Evolutionary conservation across 2,113 vertebrate genomes (phyloP).

Genomic region (Chaetorhynchus papuensis): DNA sequence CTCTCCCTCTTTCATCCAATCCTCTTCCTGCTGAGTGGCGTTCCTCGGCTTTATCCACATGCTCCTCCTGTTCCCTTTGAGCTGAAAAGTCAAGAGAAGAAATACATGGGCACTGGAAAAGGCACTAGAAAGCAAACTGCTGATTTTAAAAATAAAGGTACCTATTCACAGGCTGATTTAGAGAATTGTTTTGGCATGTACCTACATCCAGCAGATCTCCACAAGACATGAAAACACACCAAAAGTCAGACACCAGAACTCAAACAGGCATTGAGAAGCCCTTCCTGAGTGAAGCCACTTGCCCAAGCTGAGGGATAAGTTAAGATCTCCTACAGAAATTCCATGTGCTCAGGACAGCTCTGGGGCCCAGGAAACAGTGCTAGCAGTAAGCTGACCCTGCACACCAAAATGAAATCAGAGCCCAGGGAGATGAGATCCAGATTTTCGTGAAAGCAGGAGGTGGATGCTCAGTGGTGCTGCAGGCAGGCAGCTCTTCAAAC

Average conservation of each 20-base stretch:
- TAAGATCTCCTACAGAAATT: neutral
- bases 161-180: neutral
- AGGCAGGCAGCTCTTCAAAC: neutral
- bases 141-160: neutral
- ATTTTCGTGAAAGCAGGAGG: neutral
- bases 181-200: neutral
- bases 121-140: neutral
- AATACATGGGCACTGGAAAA: neutral
- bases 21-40: neutral
- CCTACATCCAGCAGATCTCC: neutral
- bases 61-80: neutral
- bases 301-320: neutral
- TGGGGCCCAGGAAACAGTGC: neutral
- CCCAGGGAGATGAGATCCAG: constrained; percentile 1
- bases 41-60: neutral
- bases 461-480: neutral
- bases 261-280: neutral
- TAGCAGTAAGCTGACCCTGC: neutral
- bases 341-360: neutral
- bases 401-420: neutral
- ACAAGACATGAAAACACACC: neutral
- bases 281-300: neutral
- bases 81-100: constrained; percentile 32
- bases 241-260: neutral
- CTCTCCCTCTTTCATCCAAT: neutral